phyloP scores from a whole-genome alignment of 2,797 vertebrate species.

The Characodon lateralis region DNA sequence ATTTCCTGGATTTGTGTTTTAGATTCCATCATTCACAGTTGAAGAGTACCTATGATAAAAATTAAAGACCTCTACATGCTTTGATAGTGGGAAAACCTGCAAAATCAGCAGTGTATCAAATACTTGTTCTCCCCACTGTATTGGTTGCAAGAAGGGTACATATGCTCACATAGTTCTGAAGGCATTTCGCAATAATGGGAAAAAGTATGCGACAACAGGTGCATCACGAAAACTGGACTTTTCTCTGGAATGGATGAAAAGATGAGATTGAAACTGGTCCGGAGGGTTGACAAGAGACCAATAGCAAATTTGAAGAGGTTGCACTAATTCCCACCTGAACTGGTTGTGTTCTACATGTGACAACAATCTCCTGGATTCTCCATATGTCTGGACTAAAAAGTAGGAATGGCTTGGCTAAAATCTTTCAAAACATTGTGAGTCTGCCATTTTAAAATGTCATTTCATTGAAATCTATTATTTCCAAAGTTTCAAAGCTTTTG shows the following conservation, averaged over 20 bases:
- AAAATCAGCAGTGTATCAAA: too few species aligned
- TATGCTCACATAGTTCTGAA: neutral
- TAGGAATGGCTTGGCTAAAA: neutral
- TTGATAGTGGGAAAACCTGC: too few species aligned
- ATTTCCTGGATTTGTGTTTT: too few species aligned
- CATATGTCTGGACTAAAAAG: neutral
- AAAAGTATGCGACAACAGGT: neutral
- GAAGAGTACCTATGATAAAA: too few species aligned
- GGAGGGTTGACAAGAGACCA: neutral
- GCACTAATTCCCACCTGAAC: neutral
- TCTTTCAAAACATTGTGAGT: neutral
- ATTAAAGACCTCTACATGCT: too few species aligned
- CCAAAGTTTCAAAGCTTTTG: neutral
- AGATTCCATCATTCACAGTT: too few species aligned
- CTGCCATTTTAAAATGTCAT: neutral
- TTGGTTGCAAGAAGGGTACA: neutral
- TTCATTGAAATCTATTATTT: neutral
- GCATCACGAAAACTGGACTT: too few species aligned
- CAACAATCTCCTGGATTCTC: neutral
- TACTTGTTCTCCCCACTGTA: neutral
- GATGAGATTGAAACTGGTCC: neutral
- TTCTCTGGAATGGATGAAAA: neutral
- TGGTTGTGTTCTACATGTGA: neutral
- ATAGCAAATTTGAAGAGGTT: neutral
- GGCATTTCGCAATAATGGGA: neutral